Evolutionary conservation across 2,888 invertebrate species (phyloP).

Genomic region (Himalopsyche japonica): DNA sequence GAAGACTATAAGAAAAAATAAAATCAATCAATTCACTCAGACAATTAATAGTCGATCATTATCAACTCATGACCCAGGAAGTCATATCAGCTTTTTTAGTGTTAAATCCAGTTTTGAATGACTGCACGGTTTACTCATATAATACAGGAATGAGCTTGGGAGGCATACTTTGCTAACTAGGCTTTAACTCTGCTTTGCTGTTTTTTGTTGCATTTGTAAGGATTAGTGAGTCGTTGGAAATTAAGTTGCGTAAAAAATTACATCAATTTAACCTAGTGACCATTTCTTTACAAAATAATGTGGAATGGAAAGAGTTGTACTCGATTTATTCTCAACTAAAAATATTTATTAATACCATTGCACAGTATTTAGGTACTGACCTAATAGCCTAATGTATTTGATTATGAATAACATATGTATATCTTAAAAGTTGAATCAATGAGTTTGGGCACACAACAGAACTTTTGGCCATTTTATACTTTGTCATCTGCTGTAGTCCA

Average conservation of each 20-base stretch:
- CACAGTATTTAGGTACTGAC: not conserved
- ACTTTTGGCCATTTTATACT: not conserved
- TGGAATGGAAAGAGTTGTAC: slow-evolving; percentile 1
- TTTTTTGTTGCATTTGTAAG: too few species aligned
- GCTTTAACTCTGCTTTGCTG: too few species aligned
- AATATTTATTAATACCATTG: not conserved
- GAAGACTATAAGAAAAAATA: too few species aligned
- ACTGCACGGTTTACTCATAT: too few species aligned
- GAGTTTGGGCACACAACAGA: not conserved
- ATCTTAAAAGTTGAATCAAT: not conserved
- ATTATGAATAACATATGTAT: not conserved
- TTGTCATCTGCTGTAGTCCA: not conserved
- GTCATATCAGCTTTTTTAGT: too few species aligned
- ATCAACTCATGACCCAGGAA: too few species aligned
- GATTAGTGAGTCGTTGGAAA: too few species aligned
- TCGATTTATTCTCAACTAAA: not conserved
- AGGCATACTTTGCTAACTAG: too few species aligned
- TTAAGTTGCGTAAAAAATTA: not conserved
- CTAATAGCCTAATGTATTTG: not conserved
- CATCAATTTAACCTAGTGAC: not conserved
- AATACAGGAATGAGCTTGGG: too few species aligned
- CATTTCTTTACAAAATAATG: not conserved
- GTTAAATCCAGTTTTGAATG: too few species aligned
- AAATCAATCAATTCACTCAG: too few species aligned
- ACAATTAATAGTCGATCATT: too few species aligned